A percentile compares a stretch with the other conserved stretches of the same genome.
phyloP scores from a whole-genome alignment of 2,888 invertebrate genomes.

The Andrena minutula region DNA sequence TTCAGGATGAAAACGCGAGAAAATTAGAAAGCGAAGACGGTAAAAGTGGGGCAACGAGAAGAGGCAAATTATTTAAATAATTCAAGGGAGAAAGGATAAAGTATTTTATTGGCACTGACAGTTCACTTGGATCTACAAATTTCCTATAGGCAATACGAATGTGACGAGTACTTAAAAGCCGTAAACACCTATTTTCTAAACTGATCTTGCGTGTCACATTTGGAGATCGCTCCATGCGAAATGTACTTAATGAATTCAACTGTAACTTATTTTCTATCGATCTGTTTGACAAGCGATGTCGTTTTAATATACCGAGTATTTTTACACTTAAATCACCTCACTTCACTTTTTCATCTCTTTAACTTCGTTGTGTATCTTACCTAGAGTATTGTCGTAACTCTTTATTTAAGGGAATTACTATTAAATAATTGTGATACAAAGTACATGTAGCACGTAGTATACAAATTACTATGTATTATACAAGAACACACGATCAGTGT shows the following conservation, averaged over 20 bases:
- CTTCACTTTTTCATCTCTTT: constrained; percentile 54
- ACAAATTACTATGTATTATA: constrained; percentile 33
- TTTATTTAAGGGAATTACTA: constrained; percentile 61
- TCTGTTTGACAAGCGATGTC: constrained; percentile 47
- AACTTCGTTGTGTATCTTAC: constrained; percentile 70
- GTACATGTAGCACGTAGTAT: constrained; percentile 47
- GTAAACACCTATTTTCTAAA: constrained; percentile 67
- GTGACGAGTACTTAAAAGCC: constrained; percentile 34
- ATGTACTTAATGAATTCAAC: constrained; percentile 60
- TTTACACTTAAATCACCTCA: constrained; percentile 64
- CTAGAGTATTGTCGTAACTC: constrained; percentile 75
- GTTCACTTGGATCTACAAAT: constrained; percentile 47
- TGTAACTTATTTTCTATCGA: constrained; percentile 55
- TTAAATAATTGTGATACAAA: constrained; percentile 75
- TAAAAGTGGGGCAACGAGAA: constrained; percentile 41
- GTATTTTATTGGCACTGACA: constrained; percentile 65
- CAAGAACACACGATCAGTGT: constrained; percentile 51
- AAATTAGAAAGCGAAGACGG: constrained; percentile 56
- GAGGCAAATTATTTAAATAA: constrained; percentile 56
- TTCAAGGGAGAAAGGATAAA: constrained; percentile 42
- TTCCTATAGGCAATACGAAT: constrained; percentile 40
- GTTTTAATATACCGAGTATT: constrained; percentile 67
- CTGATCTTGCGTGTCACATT: constrained; percentile 44
- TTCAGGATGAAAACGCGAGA: constrained; percentile 64
- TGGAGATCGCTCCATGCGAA: constrained; percentile 30